Conservation (phyloP, 37 sponge, comb jelly and placozoan genomes). For the Cliona cf. orientalis region DNA sequence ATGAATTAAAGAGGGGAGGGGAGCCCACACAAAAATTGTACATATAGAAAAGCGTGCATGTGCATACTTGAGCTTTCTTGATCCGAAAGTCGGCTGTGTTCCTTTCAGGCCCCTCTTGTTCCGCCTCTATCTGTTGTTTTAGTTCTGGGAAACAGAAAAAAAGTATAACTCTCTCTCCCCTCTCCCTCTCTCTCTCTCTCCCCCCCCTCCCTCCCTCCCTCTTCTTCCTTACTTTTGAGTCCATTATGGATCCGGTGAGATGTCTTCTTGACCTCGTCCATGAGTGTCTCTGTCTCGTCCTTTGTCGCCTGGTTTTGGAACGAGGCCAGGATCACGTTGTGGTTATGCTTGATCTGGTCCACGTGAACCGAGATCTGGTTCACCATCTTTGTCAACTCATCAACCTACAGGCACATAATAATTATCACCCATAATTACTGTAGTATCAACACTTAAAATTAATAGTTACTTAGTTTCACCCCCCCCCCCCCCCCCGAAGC, state of each 20-base stretch:
- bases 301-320: slow-evolving; percentile 36
- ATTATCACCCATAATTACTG: too few relatives aligned
- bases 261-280: slow-evolving; percentile 57
- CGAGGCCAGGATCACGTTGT: slow-evolving; percentile 58
- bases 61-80: slow-evolving; percentile 76
- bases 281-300: slow-evolving; percentile 44
- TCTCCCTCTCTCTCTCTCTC: not conserved
- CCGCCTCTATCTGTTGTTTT: slow-evolving; percentile 53
- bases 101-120: slow-evolving; percentile 57
- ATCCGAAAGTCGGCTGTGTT: slow-evolving; percentile 76
- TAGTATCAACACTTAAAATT: not conserved
- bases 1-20: not conserved
- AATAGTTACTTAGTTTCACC: not conserved
- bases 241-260: slow-evolving; percentile 58
- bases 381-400: slow-evolving; percentile 38
- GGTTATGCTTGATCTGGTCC: slow-evolving; percentile 61
- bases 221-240: slow-evolving; percentile 50
- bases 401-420: too few relatives aligned
- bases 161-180: too few relatives aligned
- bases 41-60: too few relatives aligned
- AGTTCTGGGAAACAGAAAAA: too few relatives aligned
- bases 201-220: not conserved
- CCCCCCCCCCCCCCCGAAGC: not conserved
- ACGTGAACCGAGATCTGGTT: slow-evolving; percentile 32
- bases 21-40: not conserved